These are phyloP conservation scores for Morone saxatilis DNA, from an alignment of 2,113 vertebrate species.

Conservation along the genomic window DNA sequence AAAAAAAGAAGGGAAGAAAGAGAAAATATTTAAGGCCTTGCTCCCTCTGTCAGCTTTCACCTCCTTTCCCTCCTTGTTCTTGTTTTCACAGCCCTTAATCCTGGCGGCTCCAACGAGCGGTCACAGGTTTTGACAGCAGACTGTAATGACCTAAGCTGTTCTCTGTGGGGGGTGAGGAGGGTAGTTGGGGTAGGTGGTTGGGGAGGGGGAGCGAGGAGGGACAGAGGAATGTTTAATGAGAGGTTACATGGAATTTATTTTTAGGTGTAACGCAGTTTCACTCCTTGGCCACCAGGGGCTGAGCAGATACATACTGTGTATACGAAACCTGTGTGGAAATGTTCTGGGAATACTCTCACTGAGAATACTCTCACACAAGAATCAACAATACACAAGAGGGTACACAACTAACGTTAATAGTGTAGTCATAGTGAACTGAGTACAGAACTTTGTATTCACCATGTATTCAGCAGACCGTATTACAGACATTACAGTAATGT, in stretches of 20 bases:
- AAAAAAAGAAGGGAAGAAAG: constrained; percentile 57
- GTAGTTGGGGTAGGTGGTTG: constrained; percentile 48
- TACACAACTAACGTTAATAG: no score
- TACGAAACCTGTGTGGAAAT: not conserved
- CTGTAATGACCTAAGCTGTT: constrained; percentile 86
- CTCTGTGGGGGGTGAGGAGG: constrained; percentile 71
- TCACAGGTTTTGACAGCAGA: constrained; percentile 86
- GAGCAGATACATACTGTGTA: not conserved
- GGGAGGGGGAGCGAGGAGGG: constrained; percentile 27
- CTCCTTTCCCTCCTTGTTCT: constrained; percentile 73
- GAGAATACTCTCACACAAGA: not conserved
- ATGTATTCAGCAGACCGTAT: no score
- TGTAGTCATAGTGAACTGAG: not conserved
- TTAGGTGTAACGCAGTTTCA: constrained; percentile 54
- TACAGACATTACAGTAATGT: not conserved
- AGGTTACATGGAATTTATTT: constrained; percentile 47
- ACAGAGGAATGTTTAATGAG: constrained; percentile 68
- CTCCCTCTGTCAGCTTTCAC: constrained; percentile 80
- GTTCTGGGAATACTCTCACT: not conserved
- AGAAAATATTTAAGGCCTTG: constrained; percentile 80
- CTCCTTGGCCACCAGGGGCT: constrained; percentile 56
- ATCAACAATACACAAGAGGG: no score
- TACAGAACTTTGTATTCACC: not conserved
- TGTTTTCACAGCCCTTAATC: constrained; percentile 84
- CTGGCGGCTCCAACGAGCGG: constrained; percentile 74